Evolutionary conservation across 2,797 vertebrate species (phyloP), one percentile per base, ranked within the genome.

Genomic region (Poeciliopsis infans): DNA sequence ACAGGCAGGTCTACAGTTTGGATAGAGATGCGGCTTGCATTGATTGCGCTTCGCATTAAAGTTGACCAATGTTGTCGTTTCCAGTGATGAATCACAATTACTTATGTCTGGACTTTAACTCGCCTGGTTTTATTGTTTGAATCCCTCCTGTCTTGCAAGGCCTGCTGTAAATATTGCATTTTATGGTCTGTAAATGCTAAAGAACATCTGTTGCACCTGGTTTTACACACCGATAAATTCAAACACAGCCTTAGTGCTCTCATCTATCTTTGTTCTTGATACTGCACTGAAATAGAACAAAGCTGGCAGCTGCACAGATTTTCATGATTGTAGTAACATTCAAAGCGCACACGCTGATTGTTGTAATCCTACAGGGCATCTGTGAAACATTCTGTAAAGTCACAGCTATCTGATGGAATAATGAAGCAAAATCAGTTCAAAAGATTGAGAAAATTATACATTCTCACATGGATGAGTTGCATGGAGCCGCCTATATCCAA

Each of bases 1-100:
- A 91, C 93, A 93, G 95, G 95, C 96, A 81, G 89, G 92, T 87
- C 59, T 16, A 5, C n/a, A 69, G 41, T 45, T 45, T 70, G 68
- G 25, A 23, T 69, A 12, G 23, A n/a, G 39, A 69, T 15, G 11
- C 23, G 25, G 33, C 64, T 68, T 68, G 16, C 39, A 69, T 13
- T 41, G 18, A 41, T 12, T 20, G 39, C 5, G 12, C 12, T 49
- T 71, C n/a, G 59, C 47, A 74, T 57, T 55, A 41, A 80, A 31
- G 47, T 59, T 66, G 1, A 73, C 20, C 43, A 15, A 64, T 8
- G 11, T 20, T 41, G 43, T 33, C 68, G 12, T 23, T 46, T 80
- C 41, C 41, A 55, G 23, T n/a, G 13, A 76, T 41, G 61, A 43
- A 13, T 45, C 47, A 41, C 16, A 51, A 28, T 53, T 55, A 1